A percentile compares a stretch with the other conserved stretches of the same genome.
Conservation (phyloP, 2,888 invertebrate genomes). For the Agrotis ipsilon region DNA sequence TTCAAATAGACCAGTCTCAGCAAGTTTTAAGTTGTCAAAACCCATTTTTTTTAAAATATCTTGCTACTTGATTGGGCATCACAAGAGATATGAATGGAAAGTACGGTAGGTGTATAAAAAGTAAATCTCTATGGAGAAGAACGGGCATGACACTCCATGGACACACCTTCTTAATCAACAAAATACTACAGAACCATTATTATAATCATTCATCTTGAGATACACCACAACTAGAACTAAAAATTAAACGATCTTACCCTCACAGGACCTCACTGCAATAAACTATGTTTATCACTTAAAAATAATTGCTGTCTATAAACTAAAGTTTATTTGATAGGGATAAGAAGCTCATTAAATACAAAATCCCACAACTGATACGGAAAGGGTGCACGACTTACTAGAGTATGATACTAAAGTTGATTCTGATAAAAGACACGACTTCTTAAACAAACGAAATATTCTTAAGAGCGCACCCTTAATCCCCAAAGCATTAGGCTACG, state of each 20-base stretch:
- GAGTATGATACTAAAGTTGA: conserved; percentile 22
- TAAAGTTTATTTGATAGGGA: conserved; percentile 23
- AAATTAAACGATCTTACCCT: background rate
- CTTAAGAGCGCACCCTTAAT: background rate
- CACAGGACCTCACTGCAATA: background rate
- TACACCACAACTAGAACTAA: background rate
- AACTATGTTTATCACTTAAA: conserved; percentile 17
- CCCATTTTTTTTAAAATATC: too few relatives aligned
- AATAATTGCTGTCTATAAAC: conserved; percentile 37
- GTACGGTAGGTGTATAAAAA: too few relatives aligned
- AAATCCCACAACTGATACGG: conserved; percentile 32
- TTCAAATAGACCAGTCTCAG: too few relatives aligned
- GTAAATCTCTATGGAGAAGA: too few relatives aligned
- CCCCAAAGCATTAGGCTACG: background rate
- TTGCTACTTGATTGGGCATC: too few relatives aligned
- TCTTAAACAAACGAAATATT: background rate
- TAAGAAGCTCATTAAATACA: conserved; percentile 32
- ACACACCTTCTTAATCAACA: too few relatives aligned
- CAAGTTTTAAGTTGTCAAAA: too few relatives aligned
- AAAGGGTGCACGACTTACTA: conserved; percentile 32
- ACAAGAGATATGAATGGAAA: too few relatives aligned
- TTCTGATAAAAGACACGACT: conserved; percentile 22
- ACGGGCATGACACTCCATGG: too few relatives aligned
- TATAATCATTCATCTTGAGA: too few relatives aligned
- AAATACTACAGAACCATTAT: too few relatives aligned